phyloP scores from a whole-genome alignment of 2,888 invertebrate species.

The Philereme transversata region DNA sequence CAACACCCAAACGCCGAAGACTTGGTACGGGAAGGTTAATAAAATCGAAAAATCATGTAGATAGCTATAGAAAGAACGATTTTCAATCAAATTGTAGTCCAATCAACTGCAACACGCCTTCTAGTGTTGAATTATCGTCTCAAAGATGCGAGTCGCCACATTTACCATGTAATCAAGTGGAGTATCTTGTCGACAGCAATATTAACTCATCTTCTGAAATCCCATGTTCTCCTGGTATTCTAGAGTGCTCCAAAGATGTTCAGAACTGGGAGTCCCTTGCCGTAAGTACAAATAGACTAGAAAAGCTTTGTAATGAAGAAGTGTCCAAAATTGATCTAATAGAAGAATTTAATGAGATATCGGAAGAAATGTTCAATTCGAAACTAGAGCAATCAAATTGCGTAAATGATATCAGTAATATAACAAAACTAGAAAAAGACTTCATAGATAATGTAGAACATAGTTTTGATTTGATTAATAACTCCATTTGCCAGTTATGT shows the following conservation, averaged over 20 bases:
- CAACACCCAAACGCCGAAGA: conserved; percentile 71
- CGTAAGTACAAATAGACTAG: conserved; percentile 44
- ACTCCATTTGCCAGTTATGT: conserved; percentile 76
- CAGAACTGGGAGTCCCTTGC: conserved; percentile 60
- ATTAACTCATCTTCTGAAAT: conserved; percentile 54
- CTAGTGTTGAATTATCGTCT: conserved; percentile 26
- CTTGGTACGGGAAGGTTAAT: conserved; percentile 57
- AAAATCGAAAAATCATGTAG: conserved; percentile 39
- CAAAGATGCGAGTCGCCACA: conserved; percentile 66
- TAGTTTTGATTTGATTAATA: conserved; percentile 80
- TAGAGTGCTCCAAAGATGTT: conserved; percentile 47
- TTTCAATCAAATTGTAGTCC: conserved; percentile 47
- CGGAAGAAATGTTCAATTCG: conserved; percentile 67
- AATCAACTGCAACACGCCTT: conserved; percentile 41
- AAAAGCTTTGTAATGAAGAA: conserved; percentile 33
- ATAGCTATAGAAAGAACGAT: conserved; percentile 33
- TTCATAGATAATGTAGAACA: conserved; percentile 53
- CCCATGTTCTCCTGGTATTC: conserved; percentile 58
- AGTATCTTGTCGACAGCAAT: conserved; percentile 63
- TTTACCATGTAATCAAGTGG: conserved; percentile 74
- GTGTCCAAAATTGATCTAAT: conserved; percentile 30
- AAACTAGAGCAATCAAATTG: conserved; percentile 53
- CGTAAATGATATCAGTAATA: conserved; percentile 37
- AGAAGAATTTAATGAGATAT: conserved; percentile 55
- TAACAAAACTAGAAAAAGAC: conserved; percentile 40